phyloP scores from a whole-genome alignment of 2,888 invertebrate species.

The Tethea ocularis region DNA sequence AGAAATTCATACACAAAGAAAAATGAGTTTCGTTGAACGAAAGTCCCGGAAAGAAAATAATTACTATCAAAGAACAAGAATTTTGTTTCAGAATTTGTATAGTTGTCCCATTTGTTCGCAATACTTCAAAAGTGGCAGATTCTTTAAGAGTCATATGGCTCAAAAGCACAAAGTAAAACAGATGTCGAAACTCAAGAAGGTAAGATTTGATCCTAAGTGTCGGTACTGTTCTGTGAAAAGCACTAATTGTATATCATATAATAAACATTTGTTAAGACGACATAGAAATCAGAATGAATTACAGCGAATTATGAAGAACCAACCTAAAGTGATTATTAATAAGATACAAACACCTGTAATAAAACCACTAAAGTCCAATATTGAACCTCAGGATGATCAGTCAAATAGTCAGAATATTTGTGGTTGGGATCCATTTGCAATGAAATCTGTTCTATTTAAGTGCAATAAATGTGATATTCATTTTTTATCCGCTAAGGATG shows the following conservation, averaged over 20 bases:
- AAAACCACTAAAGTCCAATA: slow-evolving; percentile 8
- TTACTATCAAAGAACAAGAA: not conserved
- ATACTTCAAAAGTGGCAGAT: slow-evolving; percentile 30
- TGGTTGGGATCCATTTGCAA: slow-evolving; percentile 23
- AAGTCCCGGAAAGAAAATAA: not conserved
- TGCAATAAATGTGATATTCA: slow-evolving; percentile 61
- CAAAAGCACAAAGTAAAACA: slow-evolving; percentile 39
- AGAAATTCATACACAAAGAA: not conserved
- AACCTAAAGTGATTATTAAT: slow-evolving; percentile 12
- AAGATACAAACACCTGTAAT: slow-evolving; percentile 7
- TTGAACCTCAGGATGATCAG: not conserved
- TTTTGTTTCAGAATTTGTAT: slow-evolving; percentile 20
- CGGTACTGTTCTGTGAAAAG: slow-evolving; percentile 41
- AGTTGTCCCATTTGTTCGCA: slow-evolving; percentile 46
- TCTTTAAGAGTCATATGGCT: slow-evolving; percentile 36
- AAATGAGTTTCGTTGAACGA: not conserved
- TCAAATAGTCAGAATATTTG: not conserved
- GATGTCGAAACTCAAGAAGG: slow-evolving; percentile 26
- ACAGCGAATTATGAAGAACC: slow-evolving; percentile 5
- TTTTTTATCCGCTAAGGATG: slow-evolving; percentile 54
- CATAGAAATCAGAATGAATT: slow-evolving; percentile 23
- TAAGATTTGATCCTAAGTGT: slow-evolving; percentile 46
- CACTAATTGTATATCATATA: slow-evolving; percentile 28
- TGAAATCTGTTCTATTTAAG: slow-evolving; percentile 56
- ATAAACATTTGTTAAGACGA: slow-evolving; percentile 31